Conservation (phyloP, 2,888 invertebrate species). For the Hirtodrosophila cameraria region DNA sequence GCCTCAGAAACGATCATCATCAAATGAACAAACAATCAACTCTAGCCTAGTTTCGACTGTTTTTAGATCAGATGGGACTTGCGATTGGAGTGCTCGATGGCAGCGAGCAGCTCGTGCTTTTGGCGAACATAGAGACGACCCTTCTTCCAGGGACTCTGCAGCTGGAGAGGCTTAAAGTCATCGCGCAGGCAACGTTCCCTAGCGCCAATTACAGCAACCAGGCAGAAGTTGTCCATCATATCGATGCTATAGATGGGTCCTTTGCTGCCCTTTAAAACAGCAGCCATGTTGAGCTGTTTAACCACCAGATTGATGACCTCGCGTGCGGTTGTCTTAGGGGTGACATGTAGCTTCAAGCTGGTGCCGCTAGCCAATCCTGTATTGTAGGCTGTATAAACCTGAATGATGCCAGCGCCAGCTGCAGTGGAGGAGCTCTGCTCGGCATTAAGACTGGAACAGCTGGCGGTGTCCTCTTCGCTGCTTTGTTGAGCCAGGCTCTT, state of each 20-base stretch:
- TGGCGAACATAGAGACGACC: conserved; percentile 96
- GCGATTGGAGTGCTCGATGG: conserved; percentile 94
- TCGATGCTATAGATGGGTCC: conserved; percentile 94
- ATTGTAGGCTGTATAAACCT: conserved; percentile 98
- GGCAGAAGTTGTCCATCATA: conserved; percentile 94
- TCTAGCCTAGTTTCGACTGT: too few relatives aligned
- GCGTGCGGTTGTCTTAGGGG: conserved; percentile 95
- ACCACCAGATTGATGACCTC: conserved; percentile 98
- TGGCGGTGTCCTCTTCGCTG: conserved; percentile 79
- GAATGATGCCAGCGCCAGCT: conserved; percentile 85
- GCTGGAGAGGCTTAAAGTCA: conserved; percentile 95
- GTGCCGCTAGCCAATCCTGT: conserved; percentile 97
- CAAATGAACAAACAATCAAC: too few relatives aligned
- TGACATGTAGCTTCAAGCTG: conserved; percentile 96
- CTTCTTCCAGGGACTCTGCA: conserved; percentile 98
- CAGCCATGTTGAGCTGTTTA: conserved; percentile 97
- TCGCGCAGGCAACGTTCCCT: conserved; percentile 96
- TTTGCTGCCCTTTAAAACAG: conserved; percentile 92
- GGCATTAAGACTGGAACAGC: conserved; percentile 70
- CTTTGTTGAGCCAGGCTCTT: conserved; percentile 76
- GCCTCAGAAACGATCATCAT: too few relatives aligned
- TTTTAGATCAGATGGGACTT: conserved; percentile 86
- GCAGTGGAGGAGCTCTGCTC: conserved; percentile 41
- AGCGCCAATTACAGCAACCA: conserved; percentile 97
- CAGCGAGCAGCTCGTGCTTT: conserved; percentile 94